Evolutionary conservation across 2,888 invertebrate species (phyloP).

Genomic region (Abrostola tripartita): DNA sequence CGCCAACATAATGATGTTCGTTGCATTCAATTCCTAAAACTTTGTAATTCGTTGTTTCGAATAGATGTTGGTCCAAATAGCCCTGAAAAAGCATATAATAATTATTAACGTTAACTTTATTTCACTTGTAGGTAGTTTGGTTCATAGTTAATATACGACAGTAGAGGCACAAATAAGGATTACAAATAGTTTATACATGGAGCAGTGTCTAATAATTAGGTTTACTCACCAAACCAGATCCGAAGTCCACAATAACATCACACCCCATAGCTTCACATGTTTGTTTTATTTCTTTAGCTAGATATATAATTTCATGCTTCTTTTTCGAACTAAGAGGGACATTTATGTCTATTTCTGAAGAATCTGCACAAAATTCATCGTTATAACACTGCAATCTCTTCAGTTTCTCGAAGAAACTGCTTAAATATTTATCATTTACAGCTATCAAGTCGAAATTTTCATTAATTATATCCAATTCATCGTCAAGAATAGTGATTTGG

Average conservation of each 20-base stretch:
- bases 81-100: conserved; percentile 85
- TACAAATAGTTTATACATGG: no score
- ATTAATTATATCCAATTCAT: conserved; percentile 61
- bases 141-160: background rate
- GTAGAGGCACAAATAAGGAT: no score
- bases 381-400: conserved; percentile 60
- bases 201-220: no score
- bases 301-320: conserved; percentile 90
- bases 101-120: background rate
- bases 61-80: conserved; percentile 91
- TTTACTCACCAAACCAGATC: conserved; percentile 92
- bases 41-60: conserved; percentile 86
- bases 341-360: conserved; percentile 58
- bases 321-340: conserved; percentile 89
- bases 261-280: conserved; percentile 82
- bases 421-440: conserved; percentile 60
- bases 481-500: conserved; percentile 80
- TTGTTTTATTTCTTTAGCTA: conserved; percentile 87
- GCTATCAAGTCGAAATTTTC: conserved; percentile 56
- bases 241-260: conserved; percentile 91
- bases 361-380: conserved; percentile 54
- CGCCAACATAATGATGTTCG: conserved; percentile 85
- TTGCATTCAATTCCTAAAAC: conserved; percentile 92
- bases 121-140: background rate
- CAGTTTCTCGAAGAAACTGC: conserved; percentile 63